Evolutionary conservation across 2,113 vertebrate species (phyloP).

Genomic region (Grammomys surdaster): DNA sequence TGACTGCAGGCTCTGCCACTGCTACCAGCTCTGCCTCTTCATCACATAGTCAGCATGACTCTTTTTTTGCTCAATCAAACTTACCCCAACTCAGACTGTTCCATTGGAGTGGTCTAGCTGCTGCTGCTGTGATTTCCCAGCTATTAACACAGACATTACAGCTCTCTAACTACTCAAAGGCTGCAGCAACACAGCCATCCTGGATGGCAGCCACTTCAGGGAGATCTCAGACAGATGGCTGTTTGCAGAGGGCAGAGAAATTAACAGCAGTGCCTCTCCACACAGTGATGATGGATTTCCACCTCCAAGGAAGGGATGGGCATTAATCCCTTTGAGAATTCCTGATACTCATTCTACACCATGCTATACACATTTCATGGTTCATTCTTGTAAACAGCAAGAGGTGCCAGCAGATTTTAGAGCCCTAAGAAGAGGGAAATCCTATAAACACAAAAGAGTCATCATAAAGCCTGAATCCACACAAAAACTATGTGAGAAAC

Average conservation of each 20-base stretch:
- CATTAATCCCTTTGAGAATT: slow-evolving; percentile 61
- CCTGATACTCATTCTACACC: neutral
- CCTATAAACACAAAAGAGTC: neutral
- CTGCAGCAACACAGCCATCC: slow-evolving; percentile 64
- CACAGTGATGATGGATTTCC: slow-evolving; percentile 71
- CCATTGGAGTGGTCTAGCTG: slow-evolving; percentile 67
- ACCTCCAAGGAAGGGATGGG: slow-evolving; percentile 73
- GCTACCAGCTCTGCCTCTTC: slow-evolving; percentile 55
- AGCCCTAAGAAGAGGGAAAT: neutral
- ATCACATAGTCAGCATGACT: slow-evolving; percentile 73
- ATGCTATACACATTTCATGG: neutral
- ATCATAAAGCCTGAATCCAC: neutral
- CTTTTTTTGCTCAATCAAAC: slow-evolving; percentile 70
- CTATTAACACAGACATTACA: slow-evolving; percentile 78
- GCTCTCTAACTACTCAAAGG: slow-evolving; percentile 59
- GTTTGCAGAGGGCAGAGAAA: slow-evolving; percentile 77
- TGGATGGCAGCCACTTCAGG: slow-evolving; percentile 77
- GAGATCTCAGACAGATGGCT: slow-evolving; percentile 78
- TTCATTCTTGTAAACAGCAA: slow-evolving; percentile 54
- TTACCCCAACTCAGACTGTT: slow-evolving; percentile 63
- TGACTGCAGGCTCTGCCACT: slow-evolving; percentile 56
- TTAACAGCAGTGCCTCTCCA: slow-evolving; percentile 73
- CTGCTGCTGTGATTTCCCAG: slow-evolving; percentile 71
- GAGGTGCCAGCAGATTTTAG: slow-evolving; percentile 39
- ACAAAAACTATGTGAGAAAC: neutral